These are phyloP conservation scores for Scolanthus callimorphus DNA, from an alignment of 92 coral and sea anemone species.

Conservation along the genomic window DNA sequence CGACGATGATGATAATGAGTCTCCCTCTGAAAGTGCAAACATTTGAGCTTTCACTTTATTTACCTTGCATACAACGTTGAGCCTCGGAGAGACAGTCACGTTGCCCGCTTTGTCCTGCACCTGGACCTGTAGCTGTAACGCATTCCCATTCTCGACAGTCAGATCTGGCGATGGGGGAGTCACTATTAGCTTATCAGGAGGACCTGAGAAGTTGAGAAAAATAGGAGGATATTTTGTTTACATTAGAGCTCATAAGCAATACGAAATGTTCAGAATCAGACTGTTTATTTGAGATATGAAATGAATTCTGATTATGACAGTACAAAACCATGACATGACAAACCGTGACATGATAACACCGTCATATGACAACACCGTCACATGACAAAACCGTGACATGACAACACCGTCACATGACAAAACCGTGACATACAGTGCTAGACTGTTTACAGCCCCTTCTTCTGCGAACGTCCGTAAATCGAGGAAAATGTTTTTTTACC, in stretches of 20 bases:
- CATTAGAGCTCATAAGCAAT: not conserved
- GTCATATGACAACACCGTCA: no score
- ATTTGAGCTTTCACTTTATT: not conserved
- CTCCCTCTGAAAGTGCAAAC: not conserved
- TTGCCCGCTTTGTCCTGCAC: constrained; percentile 96
- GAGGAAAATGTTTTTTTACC: no score
- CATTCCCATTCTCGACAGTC: constrained; percentile 73
- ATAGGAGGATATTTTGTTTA: no score
- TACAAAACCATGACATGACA: no score
- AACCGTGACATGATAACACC: no score
- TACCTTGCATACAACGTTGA: constrained; percentile 94
- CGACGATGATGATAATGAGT: not conserved
- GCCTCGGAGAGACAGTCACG: constrained; percentile 78
- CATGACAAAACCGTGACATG: no score
- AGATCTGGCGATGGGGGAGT: constrained; percentile 59
- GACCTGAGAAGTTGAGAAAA: constrained; percentile 47
- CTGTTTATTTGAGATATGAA: no score
- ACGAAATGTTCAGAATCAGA: not conserved
- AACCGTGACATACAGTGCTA: no score
- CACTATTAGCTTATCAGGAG: constrained; percentile 65
- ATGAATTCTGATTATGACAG: no score
- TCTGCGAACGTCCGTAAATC: no score
- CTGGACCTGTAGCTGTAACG: constrained; percentile 73
- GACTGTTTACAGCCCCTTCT: no score
- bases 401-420: no score